Base-by-base conservation (phyloP, 2,888 invertebrate species). In the Standfussiana lucernea region DNA sequence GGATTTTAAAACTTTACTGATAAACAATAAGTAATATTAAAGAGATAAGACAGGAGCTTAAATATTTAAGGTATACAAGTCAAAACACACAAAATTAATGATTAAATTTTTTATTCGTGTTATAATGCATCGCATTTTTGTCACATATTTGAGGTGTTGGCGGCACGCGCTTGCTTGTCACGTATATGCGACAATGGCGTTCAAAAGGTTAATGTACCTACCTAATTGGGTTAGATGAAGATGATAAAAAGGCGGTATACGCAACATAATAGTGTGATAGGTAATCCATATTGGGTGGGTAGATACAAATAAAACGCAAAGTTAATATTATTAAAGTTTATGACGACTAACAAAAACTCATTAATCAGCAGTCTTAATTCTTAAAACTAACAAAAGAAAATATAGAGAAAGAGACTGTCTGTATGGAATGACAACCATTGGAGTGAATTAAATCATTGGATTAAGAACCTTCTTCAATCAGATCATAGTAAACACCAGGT, bases 401-500 rank as follows among this genome's bases (percentile, higher is more conserved):
- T n/a, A 4, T 4, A 18, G 0, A 11, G 3, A 21, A 8, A 40
- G 15, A 53, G 28, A 56, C 24, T 0, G 32, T 40, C 64, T 47
- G 2, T 56, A 35, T 66, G 40, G 15, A 61, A 64, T n/a, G 32
- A 2, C 15, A 56, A 65, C 65, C 35, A 69, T 32, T 13, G 11
- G 8, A 47, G 0, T 21, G 8, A 40, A n/a, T 13, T 62, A n/a
- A 21, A 37, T 24, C 13, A 59, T 32, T 40, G 11, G 15, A 15
- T 74, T 42, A 59, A 37, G 5, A 68, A 42, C 4, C 47, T 59
- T 81, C 84, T 35, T 72, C 2, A n/a, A 75, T 69, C 59, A 84
- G 18, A 47, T 83, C 84, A 64, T 84, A 75, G 59, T 70, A 47
- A 28, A 77, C 70, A 0, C 7, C 28, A 21, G 78, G 84, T 40